A percentile compares a stretch with the other conserved stretches of the same genome.
Evolutionary conservation across 2,113 vertebrate species (phyloP).

Genomic region (Bos taurus): ARS-UCD2.0 NC_037357.1:108697501-108698000

Average conservation of each 20-base stretch:
- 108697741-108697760: not conserved
- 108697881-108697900: not conserved
- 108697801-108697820: not conserved
- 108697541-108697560: not conserved
- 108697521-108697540: not conserved
- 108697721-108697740: not conserved
- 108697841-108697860: not conserved
- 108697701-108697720: not conserved
- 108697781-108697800: not conserved
- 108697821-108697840: not conserved
- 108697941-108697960: not conserved
- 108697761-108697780: not conserved
- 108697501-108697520: not conserved
- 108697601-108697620: not conserved
- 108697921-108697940: not conserved
- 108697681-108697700: not conserved
- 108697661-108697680: not conserved
- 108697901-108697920: not conserved
- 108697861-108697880: conserved; percentile 12
- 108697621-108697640: not conserved
- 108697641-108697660: not conserved
- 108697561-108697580: not conserved
- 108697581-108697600: not conserved
- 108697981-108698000: not conserved
- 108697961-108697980: not conserved